Percentiles rank a stretch among this genome's conserved stretches.
These are phyloP conservation scores for Tetramorium simillimum DNA, from an alignment of 1,140 invertebrate genomes.

Conservation along the genomic window DNA sequence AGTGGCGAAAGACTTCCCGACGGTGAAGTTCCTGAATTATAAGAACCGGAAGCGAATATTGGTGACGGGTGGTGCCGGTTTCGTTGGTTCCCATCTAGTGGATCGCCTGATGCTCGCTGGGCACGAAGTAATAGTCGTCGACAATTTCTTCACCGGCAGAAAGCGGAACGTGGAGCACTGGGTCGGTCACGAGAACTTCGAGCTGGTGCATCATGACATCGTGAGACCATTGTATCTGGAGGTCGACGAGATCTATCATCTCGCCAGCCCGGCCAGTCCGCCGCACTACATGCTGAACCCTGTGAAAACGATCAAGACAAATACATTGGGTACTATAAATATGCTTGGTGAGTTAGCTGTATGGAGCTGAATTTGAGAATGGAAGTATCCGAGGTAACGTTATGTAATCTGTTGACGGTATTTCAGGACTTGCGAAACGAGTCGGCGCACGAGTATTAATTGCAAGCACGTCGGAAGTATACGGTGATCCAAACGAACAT, in stretches of 20 bases:
- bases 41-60: slow-evolving; percentile 96
- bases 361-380: not conserved
- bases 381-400: not conserved
- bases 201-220: slow-evolving; percentile 99
- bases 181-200: slow-evolving; percentile 99
- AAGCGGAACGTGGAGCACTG: slow-evolving; percentile 99
- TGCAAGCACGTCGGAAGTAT: slow-evolving; percentile 99
- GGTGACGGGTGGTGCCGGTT: slow-evolving; percentile 98
- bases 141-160: slow-evolving; percentile 99
- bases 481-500: slow-evolving; percentile 98
- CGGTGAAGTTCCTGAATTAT: slow-evolving; percentile 96
- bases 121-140: slow-evolving; percentile 99
- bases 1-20: slow-evolving; percentile 94
- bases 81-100: slow-evolving; percentile 99
- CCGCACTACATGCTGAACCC: slow-evolving; percentile 99
- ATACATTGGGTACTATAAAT: slow-evolving; percentile 99
- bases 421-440: slow-evolving; percentile 94
- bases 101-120: slow-evolving; percentile 98
- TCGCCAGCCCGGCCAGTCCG: slow-evolving; percentile 99
- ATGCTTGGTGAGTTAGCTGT: slow-evolving; percentile 93
- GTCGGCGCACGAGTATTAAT: slow-evolving; percentile 97
- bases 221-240: slow-evolving; percentile 99
- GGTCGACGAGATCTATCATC: slow-evolving; percentile 99
- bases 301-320: slow-evolving; percentile 99
- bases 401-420: slow-evolving; percentile 26